These are phyloP conservation scores for Cordilura impudica DNA, from an alignment of 2,888 invertebrate species.

Conservation along the genomic window DNA sequence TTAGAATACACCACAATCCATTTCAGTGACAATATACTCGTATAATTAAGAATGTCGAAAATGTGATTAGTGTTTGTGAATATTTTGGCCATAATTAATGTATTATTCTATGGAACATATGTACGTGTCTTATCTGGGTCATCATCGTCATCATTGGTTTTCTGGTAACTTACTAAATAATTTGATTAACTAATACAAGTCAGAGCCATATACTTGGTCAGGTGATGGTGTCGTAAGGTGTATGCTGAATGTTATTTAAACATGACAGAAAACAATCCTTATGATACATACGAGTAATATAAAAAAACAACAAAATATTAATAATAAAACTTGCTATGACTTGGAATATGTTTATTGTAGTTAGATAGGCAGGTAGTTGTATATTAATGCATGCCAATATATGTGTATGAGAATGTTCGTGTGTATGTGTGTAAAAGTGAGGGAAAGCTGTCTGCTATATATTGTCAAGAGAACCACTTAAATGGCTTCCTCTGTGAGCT, in stretches of 20 bases:
- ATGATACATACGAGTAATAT: neutral
- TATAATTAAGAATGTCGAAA: conserved; percentile 18
- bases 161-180: conserved; percentile 49
- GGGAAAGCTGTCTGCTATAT: conserved; percentile 68
- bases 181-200: conserved; percentile 43
- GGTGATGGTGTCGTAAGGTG: neutral
- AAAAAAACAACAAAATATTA: conserved; percentile 11
- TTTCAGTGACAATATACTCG: neutral
- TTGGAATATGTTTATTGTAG: conserved; percentile 2
- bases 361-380: no score
- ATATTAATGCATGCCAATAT: neutral
- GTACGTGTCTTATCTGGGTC: conserved; percentile 56
- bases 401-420: conserved; percentile 1
- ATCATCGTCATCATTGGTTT: conserved; percentile 23
- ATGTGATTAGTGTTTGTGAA: conserved; percentile 24
- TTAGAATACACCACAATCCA: neutral
- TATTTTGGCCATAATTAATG: neutral
- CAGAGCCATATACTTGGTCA: conserved; percentile 10
- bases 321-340: conserved; percentile 37
- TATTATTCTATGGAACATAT: neutral
- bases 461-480: conserved; percentile 76
- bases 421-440: conserved; percentile 27
- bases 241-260: conserved; percentile 28
- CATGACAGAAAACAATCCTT: conserved; percentile 33
- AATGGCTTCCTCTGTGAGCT: conserved; percentile 72